These are phyloP conservation scores for Aulostomus chinensis DNA, from an alignment of 2,797 vertebrate genomes.

Conservation along the genomic window DNA sequence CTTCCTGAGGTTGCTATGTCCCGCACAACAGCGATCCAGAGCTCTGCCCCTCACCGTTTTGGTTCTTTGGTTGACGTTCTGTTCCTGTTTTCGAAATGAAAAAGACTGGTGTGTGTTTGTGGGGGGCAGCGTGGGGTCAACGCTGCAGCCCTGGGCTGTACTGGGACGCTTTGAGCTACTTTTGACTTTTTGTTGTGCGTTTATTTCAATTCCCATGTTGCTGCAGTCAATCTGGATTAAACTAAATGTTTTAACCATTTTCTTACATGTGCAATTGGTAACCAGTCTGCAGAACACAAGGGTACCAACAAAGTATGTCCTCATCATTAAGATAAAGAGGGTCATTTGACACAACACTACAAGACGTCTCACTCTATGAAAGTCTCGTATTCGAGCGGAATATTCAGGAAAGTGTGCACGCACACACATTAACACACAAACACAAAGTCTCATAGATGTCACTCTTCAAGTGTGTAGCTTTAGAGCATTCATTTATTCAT, in stretches of 20 bases:
- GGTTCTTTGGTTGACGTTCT: conserved; percentile 42
- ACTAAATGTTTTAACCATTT: conserved; percentile 16
- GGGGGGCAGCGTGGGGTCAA: too few species aligned
- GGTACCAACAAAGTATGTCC: conserved; percentile 42
- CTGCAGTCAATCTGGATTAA: conserved; percentile 20
- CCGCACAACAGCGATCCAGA: conserved; percentile 20
- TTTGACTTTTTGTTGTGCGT: conserved; percentile 27
- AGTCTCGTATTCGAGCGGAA: too few species aligned
- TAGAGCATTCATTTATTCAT: too few species aligned
- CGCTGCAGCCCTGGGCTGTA: conserved; percentile 13
- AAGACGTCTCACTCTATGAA: too few species aligned
- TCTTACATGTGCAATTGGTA: conserved; percentile 44
- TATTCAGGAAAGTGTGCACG: too few species aligned
- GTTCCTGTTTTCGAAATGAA: conserved; percentile 18
- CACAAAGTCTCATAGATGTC: too few species aligned
- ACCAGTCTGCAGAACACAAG: conserved; percentile 38
- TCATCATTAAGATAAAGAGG: conserved; percentile 52
- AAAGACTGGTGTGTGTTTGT: conserved; percentile 14
- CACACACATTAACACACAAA: too few species aligned
- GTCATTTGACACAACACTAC: conserved; percentile 10
- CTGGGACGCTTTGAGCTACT: conserved; percentile 27
- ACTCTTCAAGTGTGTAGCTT: neutral
- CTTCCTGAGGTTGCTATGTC: conserved; percentile 34
- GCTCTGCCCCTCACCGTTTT: conserved; percentile 20
- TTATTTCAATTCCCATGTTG: conserved; percentile 35